Evolutionary conservation across 2,797 vertebrate species (phyloP), one percentile per base, ranked within the genome.

Genomic region (Malacoctenus gilli): DNA sequence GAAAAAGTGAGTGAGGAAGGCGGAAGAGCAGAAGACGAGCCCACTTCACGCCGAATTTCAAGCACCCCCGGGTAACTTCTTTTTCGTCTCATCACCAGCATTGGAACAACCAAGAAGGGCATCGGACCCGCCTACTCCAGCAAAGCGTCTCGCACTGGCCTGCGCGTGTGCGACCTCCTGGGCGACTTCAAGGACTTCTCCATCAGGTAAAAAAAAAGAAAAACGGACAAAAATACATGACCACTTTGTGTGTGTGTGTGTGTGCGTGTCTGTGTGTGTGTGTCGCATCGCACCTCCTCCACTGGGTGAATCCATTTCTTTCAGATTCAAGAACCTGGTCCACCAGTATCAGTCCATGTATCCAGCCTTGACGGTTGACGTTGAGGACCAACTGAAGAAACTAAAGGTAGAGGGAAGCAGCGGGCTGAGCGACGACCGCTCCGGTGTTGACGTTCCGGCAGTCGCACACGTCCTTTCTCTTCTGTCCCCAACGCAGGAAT

Each of bases 101-200:
- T 99, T 56, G 97, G 97, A 84, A 99, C 97, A 71, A 99, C 97
- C 72, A 96, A 96, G 87, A 99, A 99, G 69, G 97, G 97, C 6
- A 99, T 99, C 5, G 97, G 97, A 79, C 97, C 97, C 32, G 95
- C 96, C 0, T 99, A 99, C 59, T 94, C 97, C 36, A 96, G 96
- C 83, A 99, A 99, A 87, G 97, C 96, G 0, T 94, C 96, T 34
- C 92, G 97, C 66, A 98, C 94, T 0, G 97, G 97, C 47, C 94
- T 99, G 12, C 95, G 97, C 11, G 83, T 99, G 5, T 99, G 97
- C 47, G 97, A 99, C 88, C 94, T 99, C 16, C 90, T 99, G 63
- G 93, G 95, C 0, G 96, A 99, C 78, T 98, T 95, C 12, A 95
- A 93, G 35, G 95, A 98, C 61, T 99, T 99, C 79, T 96, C 96